Conservation (phyloP, 2,888 invertebrate species). For the Agonum fuliginosum region DNA sequence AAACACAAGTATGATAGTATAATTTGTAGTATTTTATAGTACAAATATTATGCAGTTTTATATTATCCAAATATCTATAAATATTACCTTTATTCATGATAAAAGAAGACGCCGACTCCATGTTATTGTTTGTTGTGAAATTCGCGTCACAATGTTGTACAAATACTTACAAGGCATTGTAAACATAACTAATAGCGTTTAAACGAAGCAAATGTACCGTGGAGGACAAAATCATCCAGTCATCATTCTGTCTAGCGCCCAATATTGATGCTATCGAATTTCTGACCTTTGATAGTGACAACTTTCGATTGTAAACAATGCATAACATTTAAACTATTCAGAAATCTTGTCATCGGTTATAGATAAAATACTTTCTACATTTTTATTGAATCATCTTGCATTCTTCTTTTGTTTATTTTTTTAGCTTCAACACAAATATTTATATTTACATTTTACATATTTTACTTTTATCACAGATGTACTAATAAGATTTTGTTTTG, state of each 20-base stretch:
- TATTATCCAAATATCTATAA: too few relatives aligned
- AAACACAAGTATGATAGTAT: background rate
- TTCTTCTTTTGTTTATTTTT: too few relatives aligned
- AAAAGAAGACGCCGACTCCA: too few relatives aligned
- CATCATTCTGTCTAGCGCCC: background rate
- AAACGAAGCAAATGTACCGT: slow-evolving; percentile 29
- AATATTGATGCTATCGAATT: slow-evolving; percentile 25
- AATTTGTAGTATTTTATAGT: too few relatives aligned
- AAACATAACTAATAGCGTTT: slow-evolving; percentile 42
- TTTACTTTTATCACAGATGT: too few relatives aligned
- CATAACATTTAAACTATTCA: background rate
- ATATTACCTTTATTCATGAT: too few relatives aligned
- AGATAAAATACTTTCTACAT: background rate
- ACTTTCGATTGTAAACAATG: background rate
- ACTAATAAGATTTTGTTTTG: background rate
- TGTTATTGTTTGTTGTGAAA: slow-evolving; percentile 27
- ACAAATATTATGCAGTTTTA: too few relatives aligned
- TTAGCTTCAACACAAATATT: too few relatives aligned
- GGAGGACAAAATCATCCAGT: slow-evolving; percentile 38
- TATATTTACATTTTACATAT: too few relatives aligned
- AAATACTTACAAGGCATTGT: slow-evolving; percentile 10
- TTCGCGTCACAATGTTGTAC: slow-evolving; percentile 16
- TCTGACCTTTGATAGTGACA: slow-evolving; percentile 21
- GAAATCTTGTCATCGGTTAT: background rate
- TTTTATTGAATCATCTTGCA: background rate